These are phyloP conservation scores for Sorex araneus DNA, from an alignment of 2,113 vertebrate genomes.

Conservation along the genomic window DNA sequence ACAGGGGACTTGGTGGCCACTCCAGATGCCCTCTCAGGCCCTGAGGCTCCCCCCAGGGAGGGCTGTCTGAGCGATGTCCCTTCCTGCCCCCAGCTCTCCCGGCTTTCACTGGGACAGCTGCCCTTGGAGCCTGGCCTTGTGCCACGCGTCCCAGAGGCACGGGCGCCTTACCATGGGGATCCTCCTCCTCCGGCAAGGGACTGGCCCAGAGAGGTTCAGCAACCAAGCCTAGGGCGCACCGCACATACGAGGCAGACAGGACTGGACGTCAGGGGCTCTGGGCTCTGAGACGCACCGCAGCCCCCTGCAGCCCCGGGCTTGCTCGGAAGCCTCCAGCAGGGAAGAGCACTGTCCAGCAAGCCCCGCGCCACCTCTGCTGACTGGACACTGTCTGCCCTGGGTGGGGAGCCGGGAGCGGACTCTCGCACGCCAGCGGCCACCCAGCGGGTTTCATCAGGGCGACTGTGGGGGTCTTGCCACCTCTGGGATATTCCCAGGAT, in stretches of 20 bases:
- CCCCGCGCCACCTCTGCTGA: not conserved
- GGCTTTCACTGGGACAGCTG: not conserved
- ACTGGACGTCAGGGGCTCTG: conserved; percentile 9
- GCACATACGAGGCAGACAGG: not conserved
- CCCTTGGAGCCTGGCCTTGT: not conserved
- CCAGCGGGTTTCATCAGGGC: not conserved
- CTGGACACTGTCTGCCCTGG: rapidly evolving
- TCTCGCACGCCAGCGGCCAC: not conserved
- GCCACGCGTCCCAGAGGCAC: not conserved
- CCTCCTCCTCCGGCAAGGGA: not conserved
- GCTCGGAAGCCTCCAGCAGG: not conserved
- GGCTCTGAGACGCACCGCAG: not conserved
- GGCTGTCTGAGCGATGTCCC: not conserved
- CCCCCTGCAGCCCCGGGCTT: not conserved
- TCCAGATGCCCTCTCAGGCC: not conserved
- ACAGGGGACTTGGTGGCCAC: no score
- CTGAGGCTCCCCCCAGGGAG: not conserved
- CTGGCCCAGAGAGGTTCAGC: not conserved
- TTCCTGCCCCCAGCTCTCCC: not conserved
- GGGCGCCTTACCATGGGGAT: not conserved
- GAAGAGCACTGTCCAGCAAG: not conserved
- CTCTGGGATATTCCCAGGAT: not conserved
- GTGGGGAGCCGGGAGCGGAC: not conserved
- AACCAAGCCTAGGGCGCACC: not conserved
- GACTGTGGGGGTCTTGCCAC: not conserved